Evolutionary conservation across 1,140 invertebrate genomes (phyloP).

Genomic region (Drosophila lacteicornis): DNA sequence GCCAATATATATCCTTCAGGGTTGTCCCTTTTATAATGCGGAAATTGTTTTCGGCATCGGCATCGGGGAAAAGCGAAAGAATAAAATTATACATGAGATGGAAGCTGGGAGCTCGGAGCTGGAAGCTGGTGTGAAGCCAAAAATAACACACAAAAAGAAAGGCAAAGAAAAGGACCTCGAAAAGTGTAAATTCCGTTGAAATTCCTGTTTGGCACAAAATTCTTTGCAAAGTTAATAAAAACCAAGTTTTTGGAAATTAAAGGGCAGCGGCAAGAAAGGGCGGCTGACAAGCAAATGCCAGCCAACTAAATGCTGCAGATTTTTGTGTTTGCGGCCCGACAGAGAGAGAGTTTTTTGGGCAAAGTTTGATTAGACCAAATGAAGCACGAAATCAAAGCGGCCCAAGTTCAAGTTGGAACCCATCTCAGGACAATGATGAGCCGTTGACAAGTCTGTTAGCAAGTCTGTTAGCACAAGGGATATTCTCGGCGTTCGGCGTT

Average conservation of each 20-base stretch:
- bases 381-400: conserved; percentile 78
- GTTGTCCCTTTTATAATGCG: conserved; percentile 31
- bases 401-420: conserved; percentile 26
- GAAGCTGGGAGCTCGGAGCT: neutral
- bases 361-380: conserved; percentile 80
- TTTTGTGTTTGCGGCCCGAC: conserved; percentile 10
- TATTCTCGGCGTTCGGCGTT: conserved; percentile 7
- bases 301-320: conserved; percentile 61
- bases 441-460: conserved; percentile 70
- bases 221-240: conserved; percentile 64
- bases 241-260: conserved; percentile 46
- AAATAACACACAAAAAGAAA: conserved; percentile 48
- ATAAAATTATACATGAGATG: conserved; percentile 56
- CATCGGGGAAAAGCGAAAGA: conserved; percentile 4
- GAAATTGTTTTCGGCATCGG: conserved; percentile 32
- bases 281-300: conserved; percentile 65
- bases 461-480: conserved; percentile 51
- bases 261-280: neutral
- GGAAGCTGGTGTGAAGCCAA: conserved; percentile 41
- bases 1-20: conserved; percentile 19
- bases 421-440: conserved; percentile 67
- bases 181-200: conserved; percentile 73
- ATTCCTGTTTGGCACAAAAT: conserved; percentile 71
- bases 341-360: conserved; percentile 10
- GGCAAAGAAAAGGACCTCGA: conserved; percentile 21